Conservation (phyloP, 2,888 invertebrate species). For the Amphipoea lucens region DNA sequence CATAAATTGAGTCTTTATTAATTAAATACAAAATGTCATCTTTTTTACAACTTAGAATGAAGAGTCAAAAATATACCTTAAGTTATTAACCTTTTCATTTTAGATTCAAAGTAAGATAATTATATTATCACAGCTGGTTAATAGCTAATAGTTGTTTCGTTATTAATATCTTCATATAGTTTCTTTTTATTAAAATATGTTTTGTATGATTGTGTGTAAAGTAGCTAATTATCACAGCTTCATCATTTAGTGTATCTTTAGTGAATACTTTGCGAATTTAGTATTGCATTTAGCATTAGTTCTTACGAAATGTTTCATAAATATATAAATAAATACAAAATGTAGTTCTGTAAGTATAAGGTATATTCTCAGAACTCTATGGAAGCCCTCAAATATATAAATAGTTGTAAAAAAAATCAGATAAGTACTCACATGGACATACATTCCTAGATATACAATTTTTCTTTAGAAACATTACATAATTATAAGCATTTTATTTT, state of each 20-base stretch:
- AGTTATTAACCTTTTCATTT: background rate
- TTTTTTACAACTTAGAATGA: background rate
- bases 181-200: background rate
- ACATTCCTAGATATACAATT: constrained; percentile 29
- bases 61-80: background rate
- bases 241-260: constrained; percentile 16
- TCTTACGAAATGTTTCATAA: background rate
- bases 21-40: background rate
- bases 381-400: background rate
- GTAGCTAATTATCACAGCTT: constrained; percentile 25
- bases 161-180: background rate
- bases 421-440: background rate
- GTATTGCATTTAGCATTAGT: constrained; percentile 19
- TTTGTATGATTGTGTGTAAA: constrained; percentile 13
- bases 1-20: constrained; percentile 15
- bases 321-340: background rate
- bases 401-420: background rate
- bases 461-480: constrained; percentile 16
- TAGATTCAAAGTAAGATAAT: constrained; percentile 9
- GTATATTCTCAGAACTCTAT: constrained; percentile 15
- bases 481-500: background rate
- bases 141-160: background rate
- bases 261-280: constrained; percentile 25
- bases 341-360: background rate
- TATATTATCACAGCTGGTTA: background rate